A percentile compares a stretch with the other conserved stretches of the same genome.
phyloP scores from a whole-genome alignment of 2,888 invertebrate species.

The Ephialtes manifestator region DNA sequence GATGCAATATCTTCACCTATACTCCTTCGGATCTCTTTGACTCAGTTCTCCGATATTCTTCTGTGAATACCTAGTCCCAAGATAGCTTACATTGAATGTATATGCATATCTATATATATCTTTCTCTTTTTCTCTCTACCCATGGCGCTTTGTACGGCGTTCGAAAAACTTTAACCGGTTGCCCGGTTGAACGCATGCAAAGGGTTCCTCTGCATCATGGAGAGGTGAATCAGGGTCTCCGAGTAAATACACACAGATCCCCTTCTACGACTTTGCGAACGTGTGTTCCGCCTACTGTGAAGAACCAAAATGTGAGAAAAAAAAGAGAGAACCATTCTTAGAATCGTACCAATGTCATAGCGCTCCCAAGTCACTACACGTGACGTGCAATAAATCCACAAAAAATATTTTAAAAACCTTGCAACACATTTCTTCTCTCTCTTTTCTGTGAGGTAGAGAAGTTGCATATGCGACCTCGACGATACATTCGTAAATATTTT shows the following conservation, averaged over 20 bases:
- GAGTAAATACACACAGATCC: conserved; percentile 16
- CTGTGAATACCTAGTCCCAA: neutral
- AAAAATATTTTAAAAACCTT: conserved; percentile 35
- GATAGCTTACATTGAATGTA: neutral
- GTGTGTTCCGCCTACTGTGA: conserved; percentile 35
- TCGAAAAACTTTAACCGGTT: conserved; percentile 43
- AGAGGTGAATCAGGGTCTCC: conserved; percentile 52
- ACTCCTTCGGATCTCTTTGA: conserved; percentile 7
- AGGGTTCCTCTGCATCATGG: conserved; percentile 24
- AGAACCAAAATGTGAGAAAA: conserved; percentile 16
- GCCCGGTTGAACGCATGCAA: conserved; percentile 42
- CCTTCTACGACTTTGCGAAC: conserved; percentile 46
- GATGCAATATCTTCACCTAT: neutral
- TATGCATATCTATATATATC: neutral
- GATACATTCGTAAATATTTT: conserved; percentile 46
- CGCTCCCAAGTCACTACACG: conserved; percentile 4
- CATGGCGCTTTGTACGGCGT: conserved; percentile 37
- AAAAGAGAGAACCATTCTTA: conserved; percentile 20
- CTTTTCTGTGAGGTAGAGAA: neutral
- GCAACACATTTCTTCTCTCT: conserved; percentile 44
- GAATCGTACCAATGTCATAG: conserved; percentile 1
- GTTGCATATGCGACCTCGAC: conserved; percentile 13
- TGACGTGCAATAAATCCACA: conserved; percentile 6
- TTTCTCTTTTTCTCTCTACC: neutral
- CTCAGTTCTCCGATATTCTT: neutral